phyloP scores from a whole-genome alignment of 2,797 vertebrate species.

The Characodon lateralis region DNA sequence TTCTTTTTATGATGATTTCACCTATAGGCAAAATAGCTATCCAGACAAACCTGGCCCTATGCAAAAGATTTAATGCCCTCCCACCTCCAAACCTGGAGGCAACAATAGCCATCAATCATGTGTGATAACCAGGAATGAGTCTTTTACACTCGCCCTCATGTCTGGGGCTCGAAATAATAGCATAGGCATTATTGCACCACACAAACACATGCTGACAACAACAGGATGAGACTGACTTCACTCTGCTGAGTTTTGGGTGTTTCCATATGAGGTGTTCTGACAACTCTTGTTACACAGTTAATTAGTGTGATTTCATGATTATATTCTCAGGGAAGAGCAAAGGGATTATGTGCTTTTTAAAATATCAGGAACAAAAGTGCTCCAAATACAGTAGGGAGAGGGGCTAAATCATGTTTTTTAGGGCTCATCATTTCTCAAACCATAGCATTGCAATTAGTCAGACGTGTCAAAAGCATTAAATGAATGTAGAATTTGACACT shows the following conservation, averaged over 20 bases:
- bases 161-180: too few species aligned
- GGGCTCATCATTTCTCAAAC: background rate
- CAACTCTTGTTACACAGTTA: background rate
- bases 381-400: background rate
- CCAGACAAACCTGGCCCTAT: too few species aligned
- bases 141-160: background rate
- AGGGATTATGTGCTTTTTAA: background rate
- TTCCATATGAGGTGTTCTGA: background rate
- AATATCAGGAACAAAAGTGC: background rate
- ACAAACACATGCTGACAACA: background rate
- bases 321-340: background rate
- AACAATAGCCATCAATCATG: too few species aligned
- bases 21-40: too few species aligned
- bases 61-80: too few species aligned
- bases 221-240: background rate
- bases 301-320: background rate
- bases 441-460: constrained; percentile 3
- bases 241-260: background rate
- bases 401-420: background rate
- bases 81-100: too few species aligned
- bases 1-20: too few species aligned
- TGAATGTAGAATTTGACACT: constrained; percentile 13
- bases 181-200: background rate
- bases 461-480: background rate
- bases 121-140: background rate